Base-by-base conservation (phyloP, 2,888 invertebrate genomes). In the Iselma pallidipennis region DNA sequence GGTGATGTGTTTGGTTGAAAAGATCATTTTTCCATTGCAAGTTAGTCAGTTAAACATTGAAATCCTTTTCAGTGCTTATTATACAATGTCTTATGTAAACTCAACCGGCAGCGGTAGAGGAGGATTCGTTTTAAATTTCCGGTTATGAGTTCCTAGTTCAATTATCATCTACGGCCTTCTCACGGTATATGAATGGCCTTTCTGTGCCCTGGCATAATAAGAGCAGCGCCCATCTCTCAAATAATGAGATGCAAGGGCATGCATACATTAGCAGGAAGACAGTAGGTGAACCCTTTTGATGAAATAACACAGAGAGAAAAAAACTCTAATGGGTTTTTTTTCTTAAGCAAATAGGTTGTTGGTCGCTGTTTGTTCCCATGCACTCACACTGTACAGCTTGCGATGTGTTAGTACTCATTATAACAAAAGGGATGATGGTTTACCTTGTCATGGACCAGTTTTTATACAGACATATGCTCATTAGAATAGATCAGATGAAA, bases 241-340 rank as follows among this genome's bases (percentile, higher is more conserved):
- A 71, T 63, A 78, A 78, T 76, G 71, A 74, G 75, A 78, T 78
- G 77, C 78, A 78, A 76, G 77, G 76, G 75, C 77, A 76, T 78
- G 78, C 78, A 78, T 78, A 78, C 76, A 78, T 78, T 78, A 79
- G 75, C 72, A 74, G 75, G 75, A 77, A 78, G 76, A 78, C 76
- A 76, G 74, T 76, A 73, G 76, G 73, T 69, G 70, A 78, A 76
- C 78, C 78, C 74, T 74, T 77, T 72, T 67, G n/a, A 68, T 67
- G 68, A 69, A 74, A 73, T 71, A 75, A 73, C 73, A 73, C 70
- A 69, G 65, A 68, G 66, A 66, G 66, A 31, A 60, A 65, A 59
- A 56, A 59, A 66, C 31, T 59, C 65, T 65, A 70, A 71, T 70
- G 70, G 70, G 68, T 68, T 75, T 73, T 76, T 73, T 76, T 77